Percentiles rank a stretch among this genome's conserved stretches.
Evolutionary conservation across 1,140 invertebrate genomes (phyloP).

Genomic region (Ephestia elutella): DNA sequence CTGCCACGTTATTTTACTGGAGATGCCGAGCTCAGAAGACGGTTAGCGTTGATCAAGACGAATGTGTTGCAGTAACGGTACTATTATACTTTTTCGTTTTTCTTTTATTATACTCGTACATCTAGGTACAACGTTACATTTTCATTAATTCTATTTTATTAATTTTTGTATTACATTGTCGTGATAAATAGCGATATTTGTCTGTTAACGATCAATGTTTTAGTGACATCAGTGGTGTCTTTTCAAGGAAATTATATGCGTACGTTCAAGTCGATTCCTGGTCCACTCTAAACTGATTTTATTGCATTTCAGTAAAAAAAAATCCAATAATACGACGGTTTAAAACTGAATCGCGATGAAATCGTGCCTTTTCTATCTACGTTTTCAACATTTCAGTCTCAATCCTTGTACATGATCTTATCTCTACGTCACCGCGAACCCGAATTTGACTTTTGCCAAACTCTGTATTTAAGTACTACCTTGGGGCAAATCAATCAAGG

Average conservation of each 20-base stretch:
- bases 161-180: background rate
- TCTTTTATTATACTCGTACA: background rate
- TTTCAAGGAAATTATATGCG: no score
- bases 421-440: background rate
- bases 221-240: background rate
- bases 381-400: background rate
- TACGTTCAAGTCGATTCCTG: no score
- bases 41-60: background rate
- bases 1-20: no score
- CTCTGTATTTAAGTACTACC: no score
- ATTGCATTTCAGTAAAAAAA: no score
- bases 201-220: background rate
- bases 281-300: no score
- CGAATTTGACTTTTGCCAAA: background rate
- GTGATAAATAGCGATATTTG: background rate
- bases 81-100: background rate
- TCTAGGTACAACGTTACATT: background rate
- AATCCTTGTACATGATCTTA: background rate
- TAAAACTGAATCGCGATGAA: no score
- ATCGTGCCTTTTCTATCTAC: no score
- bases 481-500: no score
- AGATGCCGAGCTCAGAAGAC: no score
- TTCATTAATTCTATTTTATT: background rate
- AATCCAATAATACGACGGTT: no score
- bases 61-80: background rate